A percentile compares a stretch with the other conserved stretches of the same genome.
Evolutionary conservation across 1,140 invertebrate species (phyloP).

Genomic region (Liolophura sinensis): DNA sequence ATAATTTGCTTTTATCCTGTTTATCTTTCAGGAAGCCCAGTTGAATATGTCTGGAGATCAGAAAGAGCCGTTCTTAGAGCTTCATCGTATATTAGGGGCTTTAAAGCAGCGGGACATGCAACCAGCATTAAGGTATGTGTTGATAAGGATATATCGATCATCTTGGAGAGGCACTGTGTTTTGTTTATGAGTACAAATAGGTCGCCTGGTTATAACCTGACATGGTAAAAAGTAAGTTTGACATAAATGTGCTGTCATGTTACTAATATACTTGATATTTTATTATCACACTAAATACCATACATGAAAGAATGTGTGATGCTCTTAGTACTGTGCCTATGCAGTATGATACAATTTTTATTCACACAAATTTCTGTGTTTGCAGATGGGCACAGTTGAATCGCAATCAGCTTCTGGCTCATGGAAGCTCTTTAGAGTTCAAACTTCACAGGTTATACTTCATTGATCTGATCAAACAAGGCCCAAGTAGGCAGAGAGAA

Average conservation of each 20-base stretch:
- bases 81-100: slow-evolving; percentile 82
- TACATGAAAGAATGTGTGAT: not conserved
- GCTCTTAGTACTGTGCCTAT: not conserved
- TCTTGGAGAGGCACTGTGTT: too few relatives aligned
- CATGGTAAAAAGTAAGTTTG: too few relatives aligned
- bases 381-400: slow-evolving; percentile 61
- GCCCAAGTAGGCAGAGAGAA: slow-evolving; percentile 69
- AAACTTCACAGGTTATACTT: slow-evolving; percentile 80
- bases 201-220: too few relatives aligned
- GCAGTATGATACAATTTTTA: not conserved
- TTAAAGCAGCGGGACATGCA: slow-evolving; percentile 77
- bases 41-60: slow-evolving; percentile 71
- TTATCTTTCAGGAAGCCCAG: slow-evolving; percentile 69
- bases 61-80: slow-evolving; percentile 82
- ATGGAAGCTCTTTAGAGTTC: slow-evolving; percentile 78
- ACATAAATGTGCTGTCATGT: not conserved
- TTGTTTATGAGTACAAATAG: too few relatives aligned
- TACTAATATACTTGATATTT: not conserved
- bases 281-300: not conserved
- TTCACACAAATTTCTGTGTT: slow-evolving; percentile 11
- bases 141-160: not conserved
- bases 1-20: slow-evolving; percentile 1
- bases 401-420: slow-evolving; percentile 49
- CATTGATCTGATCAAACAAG: slow-evolving; percentile 73
- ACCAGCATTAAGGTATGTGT: slow-evolving; percentile 73